phyloP scores from a whole-genome alignment of 2,888 invertebrate species.

The Aphodius sticticus region DNA sequence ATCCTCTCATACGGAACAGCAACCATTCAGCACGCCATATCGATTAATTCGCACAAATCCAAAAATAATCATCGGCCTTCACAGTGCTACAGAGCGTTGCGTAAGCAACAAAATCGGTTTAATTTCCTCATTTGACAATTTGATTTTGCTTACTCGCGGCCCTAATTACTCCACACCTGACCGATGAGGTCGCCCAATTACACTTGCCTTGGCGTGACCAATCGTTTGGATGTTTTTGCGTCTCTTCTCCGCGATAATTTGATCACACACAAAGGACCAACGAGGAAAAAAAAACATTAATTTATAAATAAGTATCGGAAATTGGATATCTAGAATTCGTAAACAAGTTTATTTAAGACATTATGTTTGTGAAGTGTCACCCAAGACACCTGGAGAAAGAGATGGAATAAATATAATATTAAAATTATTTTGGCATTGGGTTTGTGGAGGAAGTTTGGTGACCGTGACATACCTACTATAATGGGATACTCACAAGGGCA shows the following conservation, averaged over 20 bases:
- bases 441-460: no score
- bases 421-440: no score
- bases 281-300: no score
- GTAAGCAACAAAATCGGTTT: background rate
- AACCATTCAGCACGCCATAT: background rate
- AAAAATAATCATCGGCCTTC: background rate
- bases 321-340: no score
- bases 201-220: background rate
- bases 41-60: background rate
- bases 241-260: background rate
- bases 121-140: conserved; percentile 4
- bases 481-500: no score
- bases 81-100: background rate
- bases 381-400: no score
- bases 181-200: background rate
- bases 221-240: background rate
- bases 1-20: background rate
- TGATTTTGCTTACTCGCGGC: background rate
- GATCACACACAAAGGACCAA: background rate
- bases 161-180: background rate
- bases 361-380: no score
- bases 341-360: no score
- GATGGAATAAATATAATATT: no score
- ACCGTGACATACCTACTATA: no score
- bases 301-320: no score